A percentile compares a stretch with the other conserved stretches of the same genome.
Conservation (phyloP, 2,888 invertebrate genomes). For the Meliscaeva auricollis region DNA sequence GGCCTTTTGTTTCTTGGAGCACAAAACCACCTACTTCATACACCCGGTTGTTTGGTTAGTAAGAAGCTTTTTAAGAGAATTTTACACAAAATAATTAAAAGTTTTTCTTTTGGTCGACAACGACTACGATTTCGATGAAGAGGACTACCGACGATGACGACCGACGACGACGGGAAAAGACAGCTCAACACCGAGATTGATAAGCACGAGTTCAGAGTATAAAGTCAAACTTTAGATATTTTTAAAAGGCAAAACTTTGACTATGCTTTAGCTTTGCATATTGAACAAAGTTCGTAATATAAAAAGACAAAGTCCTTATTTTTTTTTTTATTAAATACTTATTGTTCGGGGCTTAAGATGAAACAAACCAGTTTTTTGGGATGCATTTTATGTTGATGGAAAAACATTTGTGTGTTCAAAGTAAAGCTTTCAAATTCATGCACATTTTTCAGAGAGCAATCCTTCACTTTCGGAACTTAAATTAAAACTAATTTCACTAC, state of each 20-base stretch:
- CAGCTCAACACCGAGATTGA: conserved; percentile 59
- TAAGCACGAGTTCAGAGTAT: conserved; percentile 63
- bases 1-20: conserved; percentile 58
- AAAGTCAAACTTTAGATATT: conserved; percentile 67
- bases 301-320: conserved; percentile 5
- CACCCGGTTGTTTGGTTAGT: conserved; percentile 66
- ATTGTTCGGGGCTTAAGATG: background rate
- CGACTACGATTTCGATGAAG: background rate
- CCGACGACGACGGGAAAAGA: conserved; percentile 17
- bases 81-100: conserved; percentile 75
- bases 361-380: conserved; percentile 5
- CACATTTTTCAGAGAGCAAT: background rate
- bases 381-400: conserved; percentile 15
- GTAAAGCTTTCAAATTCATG: conserved; percentile 18
- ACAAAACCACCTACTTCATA: conserved; percentile 53
- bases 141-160: background rate
- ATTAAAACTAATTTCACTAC: conserved; percentile 21
- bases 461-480: too few species aligned
- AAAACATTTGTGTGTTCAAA: conserved; percentile 4
- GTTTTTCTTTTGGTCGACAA: conserved; percentile 54
- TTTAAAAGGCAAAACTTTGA: conserved; percentile 60
- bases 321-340: background rate
- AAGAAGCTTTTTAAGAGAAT: conserved; percentile 72
- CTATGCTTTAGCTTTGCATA: conserved; percentile 26
- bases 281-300: conserved; percentile 53